Conservation (phyloP, 2,888 invertebrate species). For the Leucozona laternaria region DNA sequence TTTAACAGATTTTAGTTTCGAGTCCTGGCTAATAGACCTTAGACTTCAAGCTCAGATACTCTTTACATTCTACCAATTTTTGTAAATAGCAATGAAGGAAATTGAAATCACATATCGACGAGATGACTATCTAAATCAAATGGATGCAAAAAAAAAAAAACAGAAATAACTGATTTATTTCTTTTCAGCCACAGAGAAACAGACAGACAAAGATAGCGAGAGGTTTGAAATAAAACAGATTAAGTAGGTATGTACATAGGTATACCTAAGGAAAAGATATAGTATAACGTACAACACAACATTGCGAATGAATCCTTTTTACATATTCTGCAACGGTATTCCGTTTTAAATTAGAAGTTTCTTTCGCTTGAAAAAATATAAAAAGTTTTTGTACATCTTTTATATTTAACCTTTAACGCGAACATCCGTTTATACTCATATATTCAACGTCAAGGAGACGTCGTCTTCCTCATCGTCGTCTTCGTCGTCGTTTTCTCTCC, state of each 20-base stretch:
- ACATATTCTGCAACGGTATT: slow-evolving; percentile 41
- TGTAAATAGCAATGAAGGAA: slow-evolving; percentile 15
- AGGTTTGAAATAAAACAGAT: slow-evolving; percentile 10
- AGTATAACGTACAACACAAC: slow-evolving; percentile 12
- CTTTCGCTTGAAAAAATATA: slow-evolving; percentile 42
- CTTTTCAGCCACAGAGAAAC: not conserved
- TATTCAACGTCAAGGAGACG: slow-evolving; percentile 30
- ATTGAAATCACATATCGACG: slow-evolving; percentile 3
- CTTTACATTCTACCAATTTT: slow-evolving; percentile 3
- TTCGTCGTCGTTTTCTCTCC: slow-evolving; percentile 15
- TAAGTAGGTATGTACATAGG: not conserved
- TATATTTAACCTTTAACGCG: slow-evolving; percentile 47
- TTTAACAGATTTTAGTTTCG: not conserved
- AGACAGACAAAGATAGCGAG: not conserved
- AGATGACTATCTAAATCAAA: slow-evolving; percentile 9
- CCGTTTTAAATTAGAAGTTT: slow-evolving; percentile 43
- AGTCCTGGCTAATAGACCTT: not conserved
- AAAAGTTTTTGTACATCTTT: slow-evolving; percentile 33
- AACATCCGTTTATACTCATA: slow-evolving; percentile 40
- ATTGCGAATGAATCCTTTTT: slow-evolving; percentile 37
- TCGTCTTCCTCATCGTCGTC: no score
- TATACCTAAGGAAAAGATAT: not conserved
- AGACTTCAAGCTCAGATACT: not conserved
- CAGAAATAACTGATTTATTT: not conserved
- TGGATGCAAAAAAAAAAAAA: not conserved